phyloP scores from a whole-genome alignment of 2,797 vertebrate species.

The Linurgus olivaceus region DNA sequence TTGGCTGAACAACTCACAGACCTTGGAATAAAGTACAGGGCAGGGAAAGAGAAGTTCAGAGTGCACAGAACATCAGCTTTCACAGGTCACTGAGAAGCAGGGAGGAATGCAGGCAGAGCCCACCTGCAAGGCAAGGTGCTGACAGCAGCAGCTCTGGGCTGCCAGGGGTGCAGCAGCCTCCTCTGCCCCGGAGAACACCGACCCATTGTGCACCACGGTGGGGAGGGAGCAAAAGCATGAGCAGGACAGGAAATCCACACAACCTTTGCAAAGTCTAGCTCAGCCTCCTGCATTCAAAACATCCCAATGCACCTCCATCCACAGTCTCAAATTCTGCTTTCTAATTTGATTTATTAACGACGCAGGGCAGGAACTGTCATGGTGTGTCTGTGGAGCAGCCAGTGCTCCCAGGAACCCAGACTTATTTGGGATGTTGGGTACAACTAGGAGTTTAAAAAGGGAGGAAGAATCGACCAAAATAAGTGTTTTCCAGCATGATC shows the following conservation, averaged over 20 bases:
- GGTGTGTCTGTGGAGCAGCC: background rate
- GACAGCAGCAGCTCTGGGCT: background rate
- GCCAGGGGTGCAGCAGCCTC: background rate
- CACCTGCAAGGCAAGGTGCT: background rate
- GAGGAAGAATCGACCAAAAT: background rate
- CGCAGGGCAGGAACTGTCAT: background rate
- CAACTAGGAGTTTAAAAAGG: background rate
- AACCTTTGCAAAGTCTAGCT: background rate
- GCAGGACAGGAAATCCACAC: background rate
- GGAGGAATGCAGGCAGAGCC: background rate
- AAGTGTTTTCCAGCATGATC: background rate
- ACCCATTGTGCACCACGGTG: accelerated
- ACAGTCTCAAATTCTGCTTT: background rate
- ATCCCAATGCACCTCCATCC: background rate
- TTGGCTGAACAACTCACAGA: background rate
- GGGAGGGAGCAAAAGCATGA: background rate
- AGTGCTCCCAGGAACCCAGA: background rate
- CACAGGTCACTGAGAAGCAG: background rate
- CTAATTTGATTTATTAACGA: background rate
- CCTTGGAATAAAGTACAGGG: background rate
- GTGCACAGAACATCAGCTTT: background rate
- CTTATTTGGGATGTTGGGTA: background rate
- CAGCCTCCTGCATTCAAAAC: background rate
- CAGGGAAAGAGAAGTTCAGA: background rate
- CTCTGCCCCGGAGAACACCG: background rate